These are phyloP conservation scores for Drosophila kohkoa DNA, from an alignment of 1,140 invertebrate genomes.

Conservation along the genomic window DNA sequence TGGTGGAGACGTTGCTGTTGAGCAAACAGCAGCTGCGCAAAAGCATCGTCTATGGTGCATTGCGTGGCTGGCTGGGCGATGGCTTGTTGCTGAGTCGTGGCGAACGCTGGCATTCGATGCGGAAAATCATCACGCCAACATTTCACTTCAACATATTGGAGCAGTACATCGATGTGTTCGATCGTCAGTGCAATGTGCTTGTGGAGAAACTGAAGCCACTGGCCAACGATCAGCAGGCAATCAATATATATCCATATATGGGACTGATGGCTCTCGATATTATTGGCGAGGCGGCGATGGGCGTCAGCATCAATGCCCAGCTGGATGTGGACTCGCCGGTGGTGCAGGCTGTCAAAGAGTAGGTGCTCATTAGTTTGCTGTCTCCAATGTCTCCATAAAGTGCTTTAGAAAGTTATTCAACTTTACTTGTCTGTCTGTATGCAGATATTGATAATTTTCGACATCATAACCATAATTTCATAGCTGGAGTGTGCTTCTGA, in stretches of 20 bases:
- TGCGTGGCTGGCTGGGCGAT: slow-evolving; percentile 87
- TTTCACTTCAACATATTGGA: slow-evolving; percentile 93
- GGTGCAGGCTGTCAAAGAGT: slow-evolving; percentile 89
- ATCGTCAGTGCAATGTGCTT: slow-evolving; percentile 89
- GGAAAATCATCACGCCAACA: slow-evolving; percentile 89
- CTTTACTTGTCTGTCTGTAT: too few species aligned
- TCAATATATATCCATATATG: slow-evolving; percentile 59
- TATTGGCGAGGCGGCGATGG: slow-evolving; percentile 92
- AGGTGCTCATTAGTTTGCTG: slow-evolving; percentile 53
- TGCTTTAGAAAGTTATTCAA: too few species aligned
- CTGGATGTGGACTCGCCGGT: slow-evolving; percentile 89
- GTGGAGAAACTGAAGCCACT: slow-evolving; percentile 86
- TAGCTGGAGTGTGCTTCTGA: too few species aligned
- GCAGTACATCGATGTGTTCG: slow-evolving; percentile 90
- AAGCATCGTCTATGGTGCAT: slow-evolving; percentile 75
- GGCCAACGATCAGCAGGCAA: slow-evolving; percentile 74
- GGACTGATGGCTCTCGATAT: slow-evolving; percentile 66
- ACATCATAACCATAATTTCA: too few species aligned
- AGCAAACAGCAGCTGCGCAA: slow-evolving; percentile 74
- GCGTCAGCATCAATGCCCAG: slow-evolving; percentile 90
- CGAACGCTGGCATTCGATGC: slow-evolving; percentile 64
- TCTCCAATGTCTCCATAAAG: too few species aligned
- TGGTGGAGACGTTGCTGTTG: slow-evolving; percentile 63
- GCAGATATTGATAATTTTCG: too few species aligned
- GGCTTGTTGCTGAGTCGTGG: slow-evolving; percentile 88